Base-by-base conservation (phyloP, 1,140 invertebrate species). In the Drosophila biarmipes region DNA sequence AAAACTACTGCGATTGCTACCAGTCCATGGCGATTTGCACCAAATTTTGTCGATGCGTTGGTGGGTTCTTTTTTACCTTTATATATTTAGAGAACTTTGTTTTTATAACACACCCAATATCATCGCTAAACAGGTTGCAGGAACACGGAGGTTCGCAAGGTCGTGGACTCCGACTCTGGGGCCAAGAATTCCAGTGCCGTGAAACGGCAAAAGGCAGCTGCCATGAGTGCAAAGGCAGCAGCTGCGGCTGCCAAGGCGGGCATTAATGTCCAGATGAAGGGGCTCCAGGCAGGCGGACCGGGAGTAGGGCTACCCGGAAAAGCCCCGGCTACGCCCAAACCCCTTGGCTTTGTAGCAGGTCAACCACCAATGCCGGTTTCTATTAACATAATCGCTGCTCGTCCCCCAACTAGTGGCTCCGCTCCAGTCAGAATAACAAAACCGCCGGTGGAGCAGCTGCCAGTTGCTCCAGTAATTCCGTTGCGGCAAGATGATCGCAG, bases 1-100 rank as follows among this genome's bases (percentile, higher is more conserved):
- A 87, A 40, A 89, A 89, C 37, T 89, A 89, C 43, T 89, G 84
- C 64, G 84, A 89, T 38, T 89, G 84, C 64, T 89, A 89, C 54
- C 84, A 89, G n/a, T 89, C 84, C 6, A 84, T 89, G 85, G 43
- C 34, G 11, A 52, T 73, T 7, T 89, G 84, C 29, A 51, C 80
- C 8, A 53, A 67, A 7, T 61, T 62, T 10, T 89, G 84, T 31
- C 81, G 81, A 4, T 89, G 84, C 27, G 19, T 80, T 35, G 85
- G 84, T 89, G 63, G 64, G 76, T 56, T 40, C 3, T 3, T 40
- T 15, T 10, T 2, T 15, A 8, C 7, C 3, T n/a, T n/a, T n/a
- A 40, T 2, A 17, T 10, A 10, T 10, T 10, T 2, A 2, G 24
- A 24, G 24, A 24, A 24, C 5, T 4, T 24, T 24, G 24, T 0